phyloP scores from a whole-genome alignment of 1,140 invertebrate genomes.

The Bombus superbus region DNA sequence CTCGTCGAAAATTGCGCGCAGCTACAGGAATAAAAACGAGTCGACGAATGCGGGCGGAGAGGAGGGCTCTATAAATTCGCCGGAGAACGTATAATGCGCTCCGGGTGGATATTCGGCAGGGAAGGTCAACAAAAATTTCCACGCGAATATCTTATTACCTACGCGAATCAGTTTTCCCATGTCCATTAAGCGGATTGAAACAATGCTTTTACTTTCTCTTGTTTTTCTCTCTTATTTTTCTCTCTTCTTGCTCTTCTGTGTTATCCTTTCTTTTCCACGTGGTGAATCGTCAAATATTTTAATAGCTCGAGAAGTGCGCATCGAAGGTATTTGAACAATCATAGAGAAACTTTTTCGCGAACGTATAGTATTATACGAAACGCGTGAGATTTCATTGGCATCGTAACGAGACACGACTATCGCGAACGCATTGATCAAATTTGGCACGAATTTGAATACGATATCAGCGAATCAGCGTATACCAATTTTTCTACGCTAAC shows the following conservation, averaged over 20 bases:
- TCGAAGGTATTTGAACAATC: too few species aligned
- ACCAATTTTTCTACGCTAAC: too few species aligned
- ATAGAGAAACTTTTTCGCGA: too few species aligned
- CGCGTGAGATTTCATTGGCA: too few species aligned
- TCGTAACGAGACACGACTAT: too few species aligned
- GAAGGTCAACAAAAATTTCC: background rate
- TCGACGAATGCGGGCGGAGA: background rate
- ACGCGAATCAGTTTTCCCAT: conserved; percentile 1
- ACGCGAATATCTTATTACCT: background rate
- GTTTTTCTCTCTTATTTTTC: too few species aligned
- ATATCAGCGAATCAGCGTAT: too few species aligned
- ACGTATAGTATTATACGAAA: too few species aligned
- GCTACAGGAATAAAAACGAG: conserved; percentile 6
- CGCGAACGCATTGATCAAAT: too few species aligned
- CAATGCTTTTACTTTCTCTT: background rate
- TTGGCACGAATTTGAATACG: too few species aligned
- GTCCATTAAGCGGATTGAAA: conserved; percentile 20
- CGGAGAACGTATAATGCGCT: background rate
- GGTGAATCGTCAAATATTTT: background rate
- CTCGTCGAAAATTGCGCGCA: conserved; percentile 6
- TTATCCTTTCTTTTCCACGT: background rate
- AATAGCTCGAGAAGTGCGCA: background rate
- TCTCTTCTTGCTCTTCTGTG: background rate
- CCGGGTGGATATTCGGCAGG: background rate
- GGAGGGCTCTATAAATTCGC: background rate